Evolutionary conservation across 1,140 invertebrate species (phyloP).

Genomic region (Panagrolaimus sp.): DNA sequence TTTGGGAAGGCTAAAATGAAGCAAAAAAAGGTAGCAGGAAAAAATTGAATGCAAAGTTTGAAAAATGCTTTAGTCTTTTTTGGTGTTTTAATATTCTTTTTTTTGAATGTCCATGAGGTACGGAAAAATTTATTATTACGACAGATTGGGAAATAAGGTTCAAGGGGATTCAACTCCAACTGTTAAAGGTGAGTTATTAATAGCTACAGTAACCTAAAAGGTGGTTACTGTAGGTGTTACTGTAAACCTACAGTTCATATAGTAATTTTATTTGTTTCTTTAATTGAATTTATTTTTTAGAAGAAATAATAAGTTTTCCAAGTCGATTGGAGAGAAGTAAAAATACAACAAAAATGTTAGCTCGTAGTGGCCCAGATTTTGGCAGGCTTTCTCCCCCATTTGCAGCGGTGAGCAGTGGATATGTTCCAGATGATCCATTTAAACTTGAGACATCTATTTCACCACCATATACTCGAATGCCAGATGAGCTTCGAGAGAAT

Average conservation of each 20-base stretch:
- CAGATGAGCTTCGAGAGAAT: not conserved
- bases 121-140: constrained; percentile 16
- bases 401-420: not conserved
- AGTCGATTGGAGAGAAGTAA: not conserved
- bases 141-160: constrained; percentile 6
- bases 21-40: not conserved
- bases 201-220: too few relatives aligned
- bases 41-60: not conserved
- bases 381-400: not conserved
- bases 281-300: not conserved
- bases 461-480: not conserved
- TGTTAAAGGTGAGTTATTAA: not conserved
- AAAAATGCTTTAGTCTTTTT: not conserved
- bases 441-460: not conserved
- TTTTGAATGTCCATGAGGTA: constrained; percentile 2
- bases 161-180: not conserved
- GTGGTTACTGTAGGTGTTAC: too few relatives aligned
- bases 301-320: constrained; percentile 2
- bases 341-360: constrained; percentile 8
- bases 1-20: not conserved
- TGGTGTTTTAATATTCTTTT: not conserved
- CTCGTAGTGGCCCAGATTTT: constrained; percentile 7
- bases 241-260: too few relatives aligned
- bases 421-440: not conserved
- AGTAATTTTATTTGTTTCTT: too few relatives aligned